Evolutionary conservation across 2,113 vertebrate species (phyloP).

Genomic region (Trogon surrucura): DNA sequence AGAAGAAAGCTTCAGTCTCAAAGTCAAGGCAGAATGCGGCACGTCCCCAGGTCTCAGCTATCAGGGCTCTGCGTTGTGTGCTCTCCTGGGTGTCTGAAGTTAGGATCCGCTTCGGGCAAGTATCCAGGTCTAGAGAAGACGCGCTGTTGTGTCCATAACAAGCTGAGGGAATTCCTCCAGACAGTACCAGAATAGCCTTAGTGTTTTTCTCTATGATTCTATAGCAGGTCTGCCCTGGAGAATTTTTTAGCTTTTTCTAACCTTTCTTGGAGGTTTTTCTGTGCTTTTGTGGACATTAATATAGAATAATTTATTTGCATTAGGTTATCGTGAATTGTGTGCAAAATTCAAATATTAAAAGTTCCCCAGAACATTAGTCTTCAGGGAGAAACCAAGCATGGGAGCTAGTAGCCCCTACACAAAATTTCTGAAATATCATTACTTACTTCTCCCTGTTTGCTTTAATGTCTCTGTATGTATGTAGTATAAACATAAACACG

Average conservation of each 20-base stretch:
- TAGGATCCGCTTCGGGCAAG: background rate
- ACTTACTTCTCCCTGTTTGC: background rate
- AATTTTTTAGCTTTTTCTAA: background rate
- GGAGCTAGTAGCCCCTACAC: background rate
- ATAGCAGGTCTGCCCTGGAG: background rate
- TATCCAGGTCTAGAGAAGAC: background rate
- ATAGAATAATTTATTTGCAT: background rate
- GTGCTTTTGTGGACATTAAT: background rate
- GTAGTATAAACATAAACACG: background rate
- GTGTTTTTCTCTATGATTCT: background rate
- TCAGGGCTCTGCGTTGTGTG: background rate
- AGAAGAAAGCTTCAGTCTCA: background rate
- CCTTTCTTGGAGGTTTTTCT: background rate
- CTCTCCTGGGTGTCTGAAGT: background rate
- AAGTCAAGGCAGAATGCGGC: background rate
- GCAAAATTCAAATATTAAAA: background rate
- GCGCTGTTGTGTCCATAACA: background rate
- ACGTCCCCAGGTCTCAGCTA: background rate
- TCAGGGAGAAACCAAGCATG: background rate
- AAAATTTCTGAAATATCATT: background rate
- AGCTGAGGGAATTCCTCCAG: background rate
- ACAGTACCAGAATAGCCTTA: background rate
- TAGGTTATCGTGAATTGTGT: background rate
- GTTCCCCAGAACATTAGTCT: background rate
- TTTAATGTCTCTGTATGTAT: background rate